Percentiles rank a stretch among this genome's conserved stretches.
These are phyloP conservation scores for Pomatorhinus ruficollis DNA, from an alignment of 2,113 vertebrate species.

Conservation along the genomic window DNA sequence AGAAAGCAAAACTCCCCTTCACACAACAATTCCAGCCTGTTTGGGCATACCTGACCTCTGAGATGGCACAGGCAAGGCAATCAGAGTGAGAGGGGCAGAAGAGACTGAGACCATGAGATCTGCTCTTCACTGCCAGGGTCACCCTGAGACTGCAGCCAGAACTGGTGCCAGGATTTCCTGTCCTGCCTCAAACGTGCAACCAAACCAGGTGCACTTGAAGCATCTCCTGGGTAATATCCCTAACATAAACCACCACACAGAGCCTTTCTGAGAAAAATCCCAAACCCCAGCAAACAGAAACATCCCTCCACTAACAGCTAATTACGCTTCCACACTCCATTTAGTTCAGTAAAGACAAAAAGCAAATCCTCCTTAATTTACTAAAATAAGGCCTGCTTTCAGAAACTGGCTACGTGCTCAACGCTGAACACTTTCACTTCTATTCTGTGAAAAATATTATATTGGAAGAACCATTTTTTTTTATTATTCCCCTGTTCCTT, in stretches of 20 bases:
- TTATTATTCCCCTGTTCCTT: background rate
- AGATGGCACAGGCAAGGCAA: background rate
- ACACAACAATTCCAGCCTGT: background rate
- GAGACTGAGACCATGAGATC: background rate
- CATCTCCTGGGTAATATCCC: rapidly evolving
- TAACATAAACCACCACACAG: background rate
- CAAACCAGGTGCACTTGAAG: background rate
- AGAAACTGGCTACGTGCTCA: background rate
- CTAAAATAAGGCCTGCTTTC: background rate
- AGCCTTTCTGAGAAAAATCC: background rate
- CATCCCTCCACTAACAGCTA: background rate
- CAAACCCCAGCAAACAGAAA: background rate
- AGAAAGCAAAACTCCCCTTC: background rate
- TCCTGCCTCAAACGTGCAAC: background rate
- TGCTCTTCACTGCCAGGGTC: background rate
- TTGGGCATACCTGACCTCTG: background rate
- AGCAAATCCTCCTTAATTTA: background rate
- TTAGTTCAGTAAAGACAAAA: background rate
- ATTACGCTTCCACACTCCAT: background rate
- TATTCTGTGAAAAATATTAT: background rate
- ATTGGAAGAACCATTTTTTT: background rate
- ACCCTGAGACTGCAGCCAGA: background rate
- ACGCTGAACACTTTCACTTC: background rate
- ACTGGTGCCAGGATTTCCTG: background rate
- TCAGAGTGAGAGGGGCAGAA: background rate